phyloP scores from a whole-genome alignment of 2,888 invertebrate species.

The Balanococcus diminutus region DNA sequence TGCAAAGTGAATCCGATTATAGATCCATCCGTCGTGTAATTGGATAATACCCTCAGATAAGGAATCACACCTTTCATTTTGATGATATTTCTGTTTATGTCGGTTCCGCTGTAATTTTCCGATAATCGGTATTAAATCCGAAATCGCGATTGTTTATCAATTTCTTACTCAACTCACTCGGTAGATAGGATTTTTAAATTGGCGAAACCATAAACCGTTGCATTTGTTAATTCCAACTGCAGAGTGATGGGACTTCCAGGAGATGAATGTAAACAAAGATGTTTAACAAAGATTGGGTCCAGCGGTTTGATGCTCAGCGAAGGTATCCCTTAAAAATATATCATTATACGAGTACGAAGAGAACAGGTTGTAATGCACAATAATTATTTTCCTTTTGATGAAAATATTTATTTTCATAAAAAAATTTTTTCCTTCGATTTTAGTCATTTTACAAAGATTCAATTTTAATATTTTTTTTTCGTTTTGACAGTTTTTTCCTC shows the following conservation, averaged over 20 bases:
- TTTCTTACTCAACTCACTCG: background rate
- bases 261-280: background rate
- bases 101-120: background rate
- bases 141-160: too few species aligned
- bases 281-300: background rate
- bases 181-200: background rate
- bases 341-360: background rate
- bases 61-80: background rate
- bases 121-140: too few species aligned
- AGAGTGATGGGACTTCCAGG: background rate
- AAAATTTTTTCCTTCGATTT: too few species aligned
- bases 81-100: constrained; percentile 38
- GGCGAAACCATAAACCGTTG: background rate
- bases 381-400: background rate
- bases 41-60: background rate
- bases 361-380: too few species aligned
- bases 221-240: background rate
- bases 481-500: too few species aligned
- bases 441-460: too few species aligned
- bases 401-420: background rate
- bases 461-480: too few species aligned
- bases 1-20: background rate
- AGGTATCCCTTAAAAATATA: constrained; percentile 32
- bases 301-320: constrained; percentile 1
- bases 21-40: constrained; percentile 9